These are phyloP conservation scores for Acronicta aceris DNA, from an alignment of 2,888 invertebrate genomes.

Conservation along the genomic window DNA sequence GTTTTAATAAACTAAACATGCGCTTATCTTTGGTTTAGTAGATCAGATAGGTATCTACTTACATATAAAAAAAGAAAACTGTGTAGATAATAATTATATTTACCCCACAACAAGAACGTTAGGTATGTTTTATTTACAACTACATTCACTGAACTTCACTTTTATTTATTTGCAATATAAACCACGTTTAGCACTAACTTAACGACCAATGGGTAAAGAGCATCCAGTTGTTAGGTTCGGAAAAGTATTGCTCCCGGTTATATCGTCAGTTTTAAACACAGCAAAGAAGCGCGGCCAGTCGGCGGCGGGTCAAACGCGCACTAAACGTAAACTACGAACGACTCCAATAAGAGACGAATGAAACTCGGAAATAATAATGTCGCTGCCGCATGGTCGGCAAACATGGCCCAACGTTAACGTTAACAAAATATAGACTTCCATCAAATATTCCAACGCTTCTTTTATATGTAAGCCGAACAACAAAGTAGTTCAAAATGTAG, in stretches of 20 bases:
- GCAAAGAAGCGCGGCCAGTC: conserved; percentile 37
- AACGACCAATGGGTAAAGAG: conserved; percentile 36
- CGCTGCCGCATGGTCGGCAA: conserved; percentile 13
- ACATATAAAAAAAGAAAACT: background rate
- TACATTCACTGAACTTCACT: conserved; percentile 43
- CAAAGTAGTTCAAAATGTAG: conserved; percentile 1
- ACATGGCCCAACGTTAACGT: conserved; percentile 3
- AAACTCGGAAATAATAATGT: conserved; percentile 48
- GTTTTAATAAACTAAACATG: no score
- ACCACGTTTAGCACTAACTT: conserved; percentile 32
- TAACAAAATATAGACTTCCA: conserved; percentile 9
- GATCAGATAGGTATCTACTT: no score
- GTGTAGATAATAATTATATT: conserved; percentile 11
- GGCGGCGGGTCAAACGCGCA: conserved; percentile 48
- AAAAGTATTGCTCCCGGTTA: conserved; percentile 35
- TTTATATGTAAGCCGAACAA: conserved; percentile 3
- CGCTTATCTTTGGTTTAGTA: no score
- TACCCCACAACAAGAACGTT: conserved; percentile 38
- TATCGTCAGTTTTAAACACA: conserved; percentile 9
- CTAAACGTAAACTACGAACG: conserved; percentile 49
- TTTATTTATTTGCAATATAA: conserved; percentile 27
- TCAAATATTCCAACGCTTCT: conserved; percentile 6
- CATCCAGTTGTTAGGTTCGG: conserved; percentile 48
- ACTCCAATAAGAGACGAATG: conserved; percentile 38
- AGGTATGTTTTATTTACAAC: conserved; percentile 21